Base-by-base conservation (phyloP, 2,113 vertebrate genomes). In the Dromas ardeola region DNA sequence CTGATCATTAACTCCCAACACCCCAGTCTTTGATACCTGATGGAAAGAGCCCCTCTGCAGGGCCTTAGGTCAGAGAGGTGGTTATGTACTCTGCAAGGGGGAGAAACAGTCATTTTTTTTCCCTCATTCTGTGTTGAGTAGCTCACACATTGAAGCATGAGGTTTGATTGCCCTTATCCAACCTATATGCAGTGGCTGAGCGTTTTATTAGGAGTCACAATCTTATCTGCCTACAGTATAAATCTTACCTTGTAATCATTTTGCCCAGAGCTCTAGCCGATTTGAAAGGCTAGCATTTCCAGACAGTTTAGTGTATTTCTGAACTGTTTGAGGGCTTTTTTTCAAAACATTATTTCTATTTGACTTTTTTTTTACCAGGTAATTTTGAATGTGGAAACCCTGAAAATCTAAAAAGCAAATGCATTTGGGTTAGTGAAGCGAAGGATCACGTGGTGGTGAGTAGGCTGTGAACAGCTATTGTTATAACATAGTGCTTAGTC, bases 351-450 rank as follows among this genome's bases (percentile, higher is more conserved):
- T 32, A 34, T 85, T 96, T 95, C 61, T 43, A 0, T 86, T 74
- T 77, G 50, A 45, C 67, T 90, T 40, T 67, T 59, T 63, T 73
- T 74, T 56, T 70, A 65, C 79, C 95, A 99, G 98, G 98, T 96
- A 98, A 98, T 96, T 98, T 98, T 96, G 98, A 98, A 77, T 99
- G 98, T 67, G 98, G 98, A 88, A 98, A 98, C 81, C 98, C 98
- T 19, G 98, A 98, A 74, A 98, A 98, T 76, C 96, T 98, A 8
- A 98, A 98, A 91, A 98, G 98, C 95, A 98, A 98, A 92, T 99
- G 98, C 94, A 94, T 99, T 72, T 98, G 98, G 73, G 84, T 98
- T 62, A 62, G 23, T 81, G 98, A 98, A 78, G 98, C 94, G 3
- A 98, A 93, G 96, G 97, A 97, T 29, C 96, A 99, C 12, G 90